A percentile compares a stretch with the other conserved stretches of the same genome.
Conservation (phyloP, 1,140 invertebrate species). For the Pararge aegeria region DNA sequence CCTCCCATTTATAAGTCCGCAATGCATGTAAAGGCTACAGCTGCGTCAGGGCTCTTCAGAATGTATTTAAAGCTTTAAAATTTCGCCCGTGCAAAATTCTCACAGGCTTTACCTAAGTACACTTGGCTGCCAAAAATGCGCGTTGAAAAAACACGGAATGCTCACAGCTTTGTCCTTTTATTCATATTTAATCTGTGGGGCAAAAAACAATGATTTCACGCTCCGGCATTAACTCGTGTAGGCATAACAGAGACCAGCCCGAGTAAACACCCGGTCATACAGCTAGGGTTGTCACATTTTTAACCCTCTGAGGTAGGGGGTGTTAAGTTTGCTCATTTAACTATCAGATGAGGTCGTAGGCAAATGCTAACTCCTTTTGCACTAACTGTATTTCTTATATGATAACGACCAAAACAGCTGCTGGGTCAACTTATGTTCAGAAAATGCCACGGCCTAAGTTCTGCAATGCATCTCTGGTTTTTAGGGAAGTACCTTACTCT, state of each 20-base stretch:
- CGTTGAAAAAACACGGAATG: slow-evolving; percentile 54
- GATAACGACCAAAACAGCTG: too few species aligned
- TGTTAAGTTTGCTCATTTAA: too few species aligned
- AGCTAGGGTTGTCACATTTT: slow-evolving; percentile 39
- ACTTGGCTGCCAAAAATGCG: slow-evolving; percentile 31
- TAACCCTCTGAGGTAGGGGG: slow-evolving; percentile 9
- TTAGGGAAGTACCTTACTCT: too few species aligned
- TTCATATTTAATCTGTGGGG: slow-evolving; percentile 68
- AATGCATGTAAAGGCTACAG: too few species aligned
- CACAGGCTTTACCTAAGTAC: neutral
- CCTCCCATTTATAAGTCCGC: too few species aligned
- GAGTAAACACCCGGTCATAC: slow-evolving; percentile 49
- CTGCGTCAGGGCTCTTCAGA: too few species aligned
- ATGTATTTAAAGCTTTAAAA: neutral
- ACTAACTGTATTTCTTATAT: too few species aligned
- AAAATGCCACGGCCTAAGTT: too few species aligned
- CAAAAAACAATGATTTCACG: slow-evolving; percentile 78
- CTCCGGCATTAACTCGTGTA: slow-evolving; percentile 75
- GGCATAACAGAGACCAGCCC: slow-evolving; percentile 68
- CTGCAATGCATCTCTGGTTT: too few species aligned
- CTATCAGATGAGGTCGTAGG: too few species aligned
- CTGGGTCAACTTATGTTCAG: too few species aligned
- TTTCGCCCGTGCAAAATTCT: slow-evolving; percentile 11
- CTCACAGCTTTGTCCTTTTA: slow-evolving; percentile 62
- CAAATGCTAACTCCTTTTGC: too few species aligned